Base-by-base conservation (phyloP, 2,797 vertebrate species). In the Monodelphis domestica region DNA sequence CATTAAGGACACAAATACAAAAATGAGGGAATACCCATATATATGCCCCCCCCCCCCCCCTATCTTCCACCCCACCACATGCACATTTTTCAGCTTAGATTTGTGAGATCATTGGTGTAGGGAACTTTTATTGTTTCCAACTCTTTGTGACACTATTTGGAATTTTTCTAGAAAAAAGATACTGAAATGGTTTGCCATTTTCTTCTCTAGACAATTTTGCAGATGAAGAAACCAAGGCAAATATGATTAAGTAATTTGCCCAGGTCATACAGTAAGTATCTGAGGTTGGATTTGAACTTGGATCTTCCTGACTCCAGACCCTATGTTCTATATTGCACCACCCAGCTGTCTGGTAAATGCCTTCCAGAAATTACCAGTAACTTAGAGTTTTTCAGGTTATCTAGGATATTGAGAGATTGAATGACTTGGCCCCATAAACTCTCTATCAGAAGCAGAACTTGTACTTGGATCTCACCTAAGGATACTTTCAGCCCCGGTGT, bases 391-490 rank as follows among this genome's bases (percentile, higher is more conserved):
- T 78, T 78, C n/a, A 38, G 78, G 7, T 45, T 45, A 17, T 21
- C n/a, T 0, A 2, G 7, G 15, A n/a, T n/a, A 70, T 17, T 9
- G 5, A 17, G 2, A 38, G 17, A 0, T 45, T 45, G 7, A 10
- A n/a, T 45, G 63, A 38, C 17, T 70, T 24, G n/a, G 63, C 15
- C 21, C 45, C 45, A 24, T 45, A 45, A 2, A 78, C 5, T 24
- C 38, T 45, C 24, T 78, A 7, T 24, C n/a, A 78, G 21, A 38
- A 21, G n/a, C 63, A 78, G n/a, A 45, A 78, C 7, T 2, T 38
- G n/a, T 78, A n/a, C 15, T 15, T 38, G 38, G 59, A 33, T 63
- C 30, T 17, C 33, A n/a, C 1, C 70, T 38, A 50, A 15, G 38
- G 38, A 9, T 9, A 28, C 7, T 10, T 50, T 24, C 70, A 50